phyloP scores from a whole-genome alignment of 2,797 vertebrate species.

The Podarcis siculus region DNA sequence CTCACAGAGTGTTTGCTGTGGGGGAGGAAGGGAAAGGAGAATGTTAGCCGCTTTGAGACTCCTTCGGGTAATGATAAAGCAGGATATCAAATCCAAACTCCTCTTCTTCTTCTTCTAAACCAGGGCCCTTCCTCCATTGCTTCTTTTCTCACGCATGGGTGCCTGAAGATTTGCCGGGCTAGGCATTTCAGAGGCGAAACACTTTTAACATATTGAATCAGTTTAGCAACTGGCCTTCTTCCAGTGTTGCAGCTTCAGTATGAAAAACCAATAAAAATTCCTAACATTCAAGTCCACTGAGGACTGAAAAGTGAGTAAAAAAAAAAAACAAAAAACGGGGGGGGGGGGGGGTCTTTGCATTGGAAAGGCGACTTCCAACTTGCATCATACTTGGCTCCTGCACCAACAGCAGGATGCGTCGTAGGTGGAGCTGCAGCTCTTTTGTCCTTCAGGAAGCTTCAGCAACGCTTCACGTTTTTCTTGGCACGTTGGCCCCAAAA shows the following conservation, averaged over 20 bases:
- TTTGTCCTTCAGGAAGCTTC: background rate
- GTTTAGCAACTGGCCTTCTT: constrained; percentile 66
- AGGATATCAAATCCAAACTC: too few species aligned
- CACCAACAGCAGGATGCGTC: background rate
- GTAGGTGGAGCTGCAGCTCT: background rate
- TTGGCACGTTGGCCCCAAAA: background rate
- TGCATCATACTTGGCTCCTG: constrained; percentile 23
- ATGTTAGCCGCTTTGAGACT: too few species aligned
- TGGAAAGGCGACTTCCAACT: constrained; percentile 19
- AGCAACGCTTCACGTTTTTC: background rate
- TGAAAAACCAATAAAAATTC: constrained; percentile 69
- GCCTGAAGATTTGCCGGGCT: constrained; percentile 42
- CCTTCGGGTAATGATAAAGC: too few species aligned
- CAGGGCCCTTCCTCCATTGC: background rate
- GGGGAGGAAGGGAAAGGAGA: too few species aligned
- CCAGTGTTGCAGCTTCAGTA: constrained; percentile 62
- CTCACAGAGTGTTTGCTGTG: too few species aligned
- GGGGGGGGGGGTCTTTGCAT: constrained; percentile 9
- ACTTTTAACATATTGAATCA: constrained; percentile 66
- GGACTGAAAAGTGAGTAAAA: constrained; percentile 34
- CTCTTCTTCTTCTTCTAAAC: too few species aligned
- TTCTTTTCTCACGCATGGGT: constrained; percentile 41
- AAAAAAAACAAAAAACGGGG: constrained; percentile 26
- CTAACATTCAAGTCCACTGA: constrained; percentile 48
- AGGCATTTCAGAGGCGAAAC: constrained; percentile 30